Conservation (phyloP, 2,888 invertebrate species). For the Tanypteryx hageni region DNA sequence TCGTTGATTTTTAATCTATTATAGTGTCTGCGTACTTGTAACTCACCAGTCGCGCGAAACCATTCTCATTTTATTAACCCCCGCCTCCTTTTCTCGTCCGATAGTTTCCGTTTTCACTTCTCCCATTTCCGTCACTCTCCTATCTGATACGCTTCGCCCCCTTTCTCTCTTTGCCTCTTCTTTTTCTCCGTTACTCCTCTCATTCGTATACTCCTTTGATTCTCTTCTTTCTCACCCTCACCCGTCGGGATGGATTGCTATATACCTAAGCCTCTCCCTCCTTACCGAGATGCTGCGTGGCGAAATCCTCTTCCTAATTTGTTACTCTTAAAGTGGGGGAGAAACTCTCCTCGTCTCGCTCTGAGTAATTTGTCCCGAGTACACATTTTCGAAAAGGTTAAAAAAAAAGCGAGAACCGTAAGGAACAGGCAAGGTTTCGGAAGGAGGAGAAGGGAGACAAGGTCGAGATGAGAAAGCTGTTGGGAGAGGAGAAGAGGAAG, state of each 20-base stretch:
- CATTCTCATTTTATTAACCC: too few relatives aligned
- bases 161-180: neutral
- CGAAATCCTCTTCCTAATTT: neutral
- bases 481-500: neutral
- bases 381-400: neutral
- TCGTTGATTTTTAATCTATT: too few relatives aligned
- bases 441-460: neutral
- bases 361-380: slow-evolving; percentile 22
- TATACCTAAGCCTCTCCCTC: neutral
- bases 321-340: neutral
- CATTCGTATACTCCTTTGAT: neutral
- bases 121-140: neutral
- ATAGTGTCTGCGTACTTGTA: too few relatives aligned
- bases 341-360: neutral
- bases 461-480: neutral
- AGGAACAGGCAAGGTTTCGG: neutral
- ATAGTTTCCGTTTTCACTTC: too few relatives aligned
- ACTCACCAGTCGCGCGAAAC: too few relatives aligned
- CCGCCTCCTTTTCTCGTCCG: too few relatives aligned
- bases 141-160: neutral
- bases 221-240: neutral
- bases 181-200: neutral
- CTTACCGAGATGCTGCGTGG: neutral
- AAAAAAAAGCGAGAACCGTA: neutral
- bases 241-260: neutral